Percentiles rank a stretch among this genome's conserved stretches.
phyloP scores from a whole-genome alignment of 2,888 invertebrate species.

The Macrophya alboannulata region DNA sequence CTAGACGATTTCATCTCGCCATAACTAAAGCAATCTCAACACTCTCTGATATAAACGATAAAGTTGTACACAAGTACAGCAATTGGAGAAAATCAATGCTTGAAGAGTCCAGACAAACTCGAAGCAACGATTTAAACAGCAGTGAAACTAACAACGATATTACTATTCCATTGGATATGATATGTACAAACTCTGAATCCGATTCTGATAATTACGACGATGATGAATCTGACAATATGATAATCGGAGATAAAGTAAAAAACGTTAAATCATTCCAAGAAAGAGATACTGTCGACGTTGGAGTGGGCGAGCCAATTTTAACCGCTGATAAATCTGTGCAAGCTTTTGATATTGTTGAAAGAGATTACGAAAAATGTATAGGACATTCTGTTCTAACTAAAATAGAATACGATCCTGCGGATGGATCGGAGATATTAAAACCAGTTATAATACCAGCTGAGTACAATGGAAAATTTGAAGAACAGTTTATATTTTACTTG shows the following conservation, averaged over 20 bases:
- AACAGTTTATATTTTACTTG: slow-evolving; percentile 72
- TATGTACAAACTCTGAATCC: slow-evolving; percentile 70
- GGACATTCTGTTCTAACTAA: slow-evolving; percentile 71
- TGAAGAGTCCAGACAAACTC: neutral
- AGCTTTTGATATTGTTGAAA: slow-evolving; percentile 66
- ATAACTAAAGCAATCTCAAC: slow-evolving; percentile 68
- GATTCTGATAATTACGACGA: slow-evolving; percentile 60
- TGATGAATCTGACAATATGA: slow-evolving; percentile 58
- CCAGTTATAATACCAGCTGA: slow-evolving; percentile 63
- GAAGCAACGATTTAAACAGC: neutral
- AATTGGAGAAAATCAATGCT: slow-evolving; percentile 45
- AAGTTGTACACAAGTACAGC: slow-evolving; percentile 63
- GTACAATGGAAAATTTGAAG: slow-evolving; percentile 72
- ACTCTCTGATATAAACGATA: slow-evolving; percentile 71
- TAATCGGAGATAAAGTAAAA: slow-evolving; percentile 60
- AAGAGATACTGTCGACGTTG: slow-evolving; percentile 62
- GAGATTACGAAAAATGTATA: slow-evolving; percentile 75
- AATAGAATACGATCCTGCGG: slow-evolving; percentile 62
- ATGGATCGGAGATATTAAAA: slow-evolving; percentile 47
- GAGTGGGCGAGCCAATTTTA: slow-evolving; percentile 57
- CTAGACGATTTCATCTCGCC: slow-evolving; percentile 68
- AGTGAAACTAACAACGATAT: slow-evolving; percentile 31
- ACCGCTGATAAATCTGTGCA: slow-evolving; percentile 69
- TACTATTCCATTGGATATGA: slow-evolving; percentile 70
- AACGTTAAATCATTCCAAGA: slow-evolving; percentile 64